These are phyloP conservation scores for Mimas tiliae DNA, from an alignment of 2,888 invertebrate genomes.

Conservation along the genomic window DNA sequence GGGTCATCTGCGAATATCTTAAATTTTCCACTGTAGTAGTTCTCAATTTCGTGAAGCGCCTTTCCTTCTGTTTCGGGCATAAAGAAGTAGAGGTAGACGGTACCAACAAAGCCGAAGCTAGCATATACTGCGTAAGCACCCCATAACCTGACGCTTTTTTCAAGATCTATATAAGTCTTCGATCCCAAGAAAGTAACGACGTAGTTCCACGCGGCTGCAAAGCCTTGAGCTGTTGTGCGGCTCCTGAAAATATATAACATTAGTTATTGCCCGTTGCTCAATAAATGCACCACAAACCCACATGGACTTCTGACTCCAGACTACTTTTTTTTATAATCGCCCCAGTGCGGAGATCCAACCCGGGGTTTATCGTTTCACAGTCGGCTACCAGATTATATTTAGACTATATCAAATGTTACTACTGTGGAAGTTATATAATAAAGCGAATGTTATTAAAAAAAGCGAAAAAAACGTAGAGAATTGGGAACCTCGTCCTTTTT, in stretches of 20 bases:
- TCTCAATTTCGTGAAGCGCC: slow-evolving; percentile 79
- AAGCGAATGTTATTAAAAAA: too few species aligned
- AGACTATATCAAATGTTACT: too few species aligned
- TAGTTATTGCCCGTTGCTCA: too few species aligned
- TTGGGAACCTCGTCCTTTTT: too few species aligned
- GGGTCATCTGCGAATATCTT: slow-evolving; percentile 74
- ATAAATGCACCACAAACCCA: too few species aligned
- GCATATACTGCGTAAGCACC: slow-evolving; percentile 82
- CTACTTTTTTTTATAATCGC: too few species aligned
- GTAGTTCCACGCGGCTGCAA: slow-evolving; percentile 82
- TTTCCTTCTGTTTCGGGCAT: slow-evolving; percentile 85
- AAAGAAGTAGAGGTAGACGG: slow-evolving; percentile 78
- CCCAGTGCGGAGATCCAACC: neutral
- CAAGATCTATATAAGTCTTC: slow-evolving; percentile 82
- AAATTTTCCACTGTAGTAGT: slow-evolving; percentile 66
- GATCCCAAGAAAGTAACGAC: slow-evolving; percentile 77
- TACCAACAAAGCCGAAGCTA: slow-evolving; percentile 70
- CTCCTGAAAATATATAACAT: slow-evolving; percentile 60
- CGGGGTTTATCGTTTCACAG: too few species aligned
- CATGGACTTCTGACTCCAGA: neutral
- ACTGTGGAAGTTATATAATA: too few species aligned
- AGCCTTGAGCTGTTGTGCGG: slow-evolving; percentile 80
- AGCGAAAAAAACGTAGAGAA: too few species aligned
- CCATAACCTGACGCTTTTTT: slow-evolving; percentile 68
- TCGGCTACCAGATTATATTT: too few species aligned